Evolutionary conservation across 2,113 vertebrate genomes (phyloP).

Genomic region (Chionomys nivalis): DNA sequence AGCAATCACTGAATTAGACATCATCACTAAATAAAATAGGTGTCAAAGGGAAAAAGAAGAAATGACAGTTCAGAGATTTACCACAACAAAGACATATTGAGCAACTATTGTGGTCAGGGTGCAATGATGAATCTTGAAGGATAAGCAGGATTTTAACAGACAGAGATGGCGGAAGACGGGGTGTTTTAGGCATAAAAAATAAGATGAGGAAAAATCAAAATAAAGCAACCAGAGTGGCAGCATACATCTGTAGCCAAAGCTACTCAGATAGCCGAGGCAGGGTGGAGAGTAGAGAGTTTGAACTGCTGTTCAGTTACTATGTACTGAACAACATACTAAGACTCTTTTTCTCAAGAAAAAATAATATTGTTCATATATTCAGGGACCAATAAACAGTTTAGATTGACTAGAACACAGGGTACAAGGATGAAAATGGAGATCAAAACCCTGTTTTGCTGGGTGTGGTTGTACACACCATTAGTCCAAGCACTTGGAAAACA

Average conservation of each 20-base stretch:
- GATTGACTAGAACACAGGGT: conserved; percentile 9
- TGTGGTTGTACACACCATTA: neutral
- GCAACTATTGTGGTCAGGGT: conserved; percentile 8
- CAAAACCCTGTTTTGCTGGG: neutral
- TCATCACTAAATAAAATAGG: conserved; percentile 12
- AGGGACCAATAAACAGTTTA: neutral
- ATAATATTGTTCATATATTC: neutral
- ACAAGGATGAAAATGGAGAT: conserved; percentile 28
- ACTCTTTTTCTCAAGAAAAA: neutral
- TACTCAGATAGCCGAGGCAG: neutral
- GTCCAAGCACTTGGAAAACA: neutral
- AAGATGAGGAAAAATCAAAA: neutral
- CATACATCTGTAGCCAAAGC: neutral
- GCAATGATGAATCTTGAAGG: neutral
- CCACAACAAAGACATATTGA: conserved; percentile 25
- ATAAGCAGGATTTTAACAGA: conserved; percentile 38
- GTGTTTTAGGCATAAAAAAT: neutral
- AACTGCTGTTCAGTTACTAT: neutral
- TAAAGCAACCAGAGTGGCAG: neutral
- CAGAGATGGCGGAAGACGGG: neutral
- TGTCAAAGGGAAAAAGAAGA: neutral
- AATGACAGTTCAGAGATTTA: conserved; percentile 23
- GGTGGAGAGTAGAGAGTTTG: neutral
- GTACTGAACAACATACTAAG: neutral
- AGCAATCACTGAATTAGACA: neutral